Evolutionary conservation across 2,797 vertebrate genomes (phyloP).

Genomic region (Lepus oiostolus): DNA sequence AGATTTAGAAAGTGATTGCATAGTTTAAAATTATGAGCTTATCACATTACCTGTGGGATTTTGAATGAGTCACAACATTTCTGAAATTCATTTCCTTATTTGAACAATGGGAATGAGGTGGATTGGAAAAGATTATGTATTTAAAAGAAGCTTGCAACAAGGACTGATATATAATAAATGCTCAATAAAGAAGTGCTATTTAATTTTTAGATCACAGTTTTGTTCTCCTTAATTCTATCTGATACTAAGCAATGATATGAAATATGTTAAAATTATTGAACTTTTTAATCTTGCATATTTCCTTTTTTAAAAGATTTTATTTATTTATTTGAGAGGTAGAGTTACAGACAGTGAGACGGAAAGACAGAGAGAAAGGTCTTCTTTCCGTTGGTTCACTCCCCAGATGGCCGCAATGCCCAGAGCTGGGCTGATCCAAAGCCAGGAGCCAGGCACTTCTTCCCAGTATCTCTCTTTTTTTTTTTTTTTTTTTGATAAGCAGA

Average conservation of each 20-base stretch:
- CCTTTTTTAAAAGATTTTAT: not conserved
- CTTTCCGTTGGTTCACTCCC: no score
- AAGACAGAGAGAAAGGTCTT: no score
- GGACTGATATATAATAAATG: not conserved
- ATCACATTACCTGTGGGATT: not conserved
- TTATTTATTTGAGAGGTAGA: no score
- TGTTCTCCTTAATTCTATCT: not conserved
- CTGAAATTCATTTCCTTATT: slow-evolving; percentile 24
- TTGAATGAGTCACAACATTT: slow-evolving; percentile 33
- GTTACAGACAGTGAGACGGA: no score
- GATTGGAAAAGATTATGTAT: not conserved
- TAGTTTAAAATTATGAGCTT: not conserved
- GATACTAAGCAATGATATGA: not conserved
- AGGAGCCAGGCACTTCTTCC: no score
- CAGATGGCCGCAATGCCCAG: no score
- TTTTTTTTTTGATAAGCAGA: no score
- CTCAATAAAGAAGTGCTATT: slow-evolving; percentile 46
- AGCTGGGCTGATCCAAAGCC: no score
- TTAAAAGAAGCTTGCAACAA: slow-evolving; percentile 49
- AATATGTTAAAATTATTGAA: slow-evolving; percentile 35
- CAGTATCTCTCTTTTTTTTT: no score
- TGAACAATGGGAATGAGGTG: not conserved
- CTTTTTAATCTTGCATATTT: slow-evolving; percentile 11
- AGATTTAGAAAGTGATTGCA: slow-evolving; percentile 10
- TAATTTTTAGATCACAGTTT: not conserved